A percentile compares a stretch with the other conserved stretches of the same genome.
Conservation (phyloP, 2,797 vertebrate species). For the Oophaga sylvatica region DNA sequence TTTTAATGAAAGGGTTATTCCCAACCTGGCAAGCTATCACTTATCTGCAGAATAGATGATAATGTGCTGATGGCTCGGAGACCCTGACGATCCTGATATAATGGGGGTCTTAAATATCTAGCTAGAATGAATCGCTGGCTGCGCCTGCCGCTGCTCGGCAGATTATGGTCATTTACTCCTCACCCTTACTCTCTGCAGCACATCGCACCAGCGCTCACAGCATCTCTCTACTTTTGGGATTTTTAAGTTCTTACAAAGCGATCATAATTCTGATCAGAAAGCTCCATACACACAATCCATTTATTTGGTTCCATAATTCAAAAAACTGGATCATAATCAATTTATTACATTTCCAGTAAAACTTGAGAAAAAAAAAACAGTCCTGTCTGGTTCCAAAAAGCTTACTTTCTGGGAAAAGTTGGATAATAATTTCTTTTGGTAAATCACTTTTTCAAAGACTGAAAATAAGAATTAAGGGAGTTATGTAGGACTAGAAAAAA, state of each 20-base stretch:
- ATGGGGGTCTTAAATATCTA: no score
- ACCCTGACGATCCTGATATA: no score
- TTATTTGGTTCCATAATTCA: background rate
- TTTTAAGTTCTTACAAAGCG: background rate
- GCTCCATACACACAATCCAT: background rate
- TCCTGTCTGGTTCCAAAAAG: background rate
- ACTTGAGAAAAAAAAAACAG: background rate
- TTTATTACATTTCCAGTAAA: background rate
- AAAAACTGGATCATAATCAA: background rate
- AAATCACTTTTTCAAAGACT: background rate
- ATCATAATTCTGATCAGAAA: background rate
- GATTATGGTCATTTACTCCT: background rate
- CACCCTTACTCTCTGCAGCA: background rate
- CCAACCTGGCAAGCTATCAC: no score
- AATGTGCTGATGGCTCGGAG: no score
- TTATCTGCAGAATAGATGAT: no score
- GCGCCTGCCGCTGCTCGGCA: no score
- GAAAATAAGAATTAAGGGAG: no score
- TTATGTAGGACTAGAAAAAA: no score
- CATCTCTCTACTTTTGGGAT: no score
- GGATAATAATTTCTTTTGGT: background rate
- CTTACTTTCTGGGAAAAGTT: background rate
- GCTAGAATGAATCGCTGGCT: no score
- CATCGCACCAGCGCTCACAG: background rate
- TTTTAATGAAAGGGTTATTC: no score